A percentile compares a stretch with the other conserved stretches of the same genome.
Evolutionary conservation across 1,140 invertebrate species (phyloP).

Genomic region (Tetranychus urticae): DNA sequence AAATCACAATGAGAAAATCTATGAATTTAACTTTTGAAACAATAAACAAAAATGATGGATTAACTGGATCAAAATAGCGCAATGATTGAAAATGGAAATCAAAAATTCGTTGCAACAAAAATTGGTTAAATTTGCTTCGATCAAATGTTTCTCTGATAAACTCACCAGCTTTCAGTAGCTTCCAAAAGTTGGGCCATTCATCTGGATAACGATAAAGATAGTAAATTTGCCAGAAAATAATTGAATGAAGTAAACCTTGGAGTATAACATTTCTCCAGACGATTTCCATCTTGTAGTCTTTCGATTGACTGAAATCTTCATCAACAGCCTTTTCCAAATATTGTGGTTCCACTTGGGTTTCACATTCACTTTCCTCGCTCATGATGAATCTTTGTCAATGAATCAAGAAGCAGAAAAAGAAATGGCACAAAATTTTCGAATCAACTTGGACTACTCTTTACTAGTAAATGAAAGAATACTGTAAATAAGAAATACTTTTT

Average conservation of each 20-base stretch:
- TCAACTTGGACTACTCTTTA: too few relatives aligned
- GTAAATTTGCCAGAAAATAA: background rate
- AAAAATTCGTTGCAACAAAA: background rate
- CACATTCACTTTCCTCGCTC: too few relatives aligned
- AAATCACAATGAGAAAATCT: too few relatives aligned
- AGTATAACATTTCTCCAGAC: constrained; percentile 8
- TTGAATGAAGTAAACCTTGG: background rate
- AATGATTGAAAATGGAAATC: background rate
- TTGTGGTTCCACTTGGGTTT: too few relatives aligned
- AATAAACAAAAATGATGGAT: background rate
- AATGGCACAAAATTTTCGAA: too few relatives aligned
- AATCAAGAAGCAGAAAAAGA: too few relatives aligned
- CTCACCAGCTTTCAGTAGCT: background rate
- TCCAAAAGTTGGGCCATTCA: background rate
- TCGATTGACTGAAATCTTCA: background rate
- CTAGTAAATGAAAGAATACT: too few relatives aligned
- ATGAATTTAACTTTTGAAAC: background rate
- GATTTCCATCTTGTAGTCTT: background rate
- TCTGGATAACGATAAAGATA: background rate
- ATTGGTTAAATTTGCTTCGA: background rate
- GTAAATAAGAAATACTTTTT: too few relatives aligned
- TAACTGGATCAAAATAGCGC: background rate
- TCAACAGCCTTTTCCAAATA: too few relatives aligned
- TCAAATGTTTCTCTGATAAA: background rate
- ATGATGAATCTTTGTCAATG: too few relatives aligned